Conservation (phyloP, 2,797 vertebrate genomes). For the Numenius phaeopus region DNA sequence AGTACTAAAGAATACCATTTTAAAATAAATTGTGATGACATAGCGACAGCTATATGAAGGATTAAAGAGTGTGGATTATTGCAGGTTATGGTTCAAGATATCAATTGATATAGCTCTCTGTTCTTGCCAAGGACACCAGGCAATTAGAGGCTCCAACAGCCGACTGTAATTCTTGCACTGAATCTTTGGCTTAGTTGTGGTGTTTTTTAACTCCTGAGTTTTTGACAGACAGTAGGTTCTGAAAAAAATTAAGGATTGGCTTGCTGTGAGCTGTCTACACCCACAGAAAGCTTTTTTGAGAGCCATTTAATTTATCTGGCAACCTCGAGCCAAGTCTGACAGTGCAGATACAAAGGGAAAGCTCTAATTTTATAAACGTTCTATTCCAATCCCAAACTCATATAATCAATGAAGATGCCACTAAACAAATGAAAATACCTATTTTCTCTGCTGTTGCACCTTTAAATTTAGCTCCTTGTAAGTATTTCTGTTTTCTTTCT, state of each 20-base stretch:
- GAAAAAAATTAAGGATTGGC: not conserved
- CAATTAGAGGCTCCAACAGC: not conserved
- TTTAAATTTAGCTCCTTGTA: not conserved
- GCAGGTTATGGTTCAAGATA: conserved; percentile 45
- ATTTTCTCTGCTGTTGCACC: not conserved
- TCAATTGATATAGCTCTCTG: not conserved
- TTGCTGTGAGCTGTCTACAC: not conserved
- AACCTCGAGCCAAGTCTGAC: not conserved
- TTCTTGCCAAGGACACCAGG: conserved; percentile 25
- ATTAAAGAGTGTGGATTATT: conserved; percentile 67
- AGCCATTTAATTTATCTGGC: not conserved
- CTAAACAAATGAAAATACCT: not conserved
- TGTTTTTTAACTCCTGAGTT: not conserved
- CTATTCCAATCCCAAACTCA: not conserved
- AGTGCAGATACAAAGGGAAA: not conserved
- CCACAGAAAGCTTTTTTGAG: not conserved
- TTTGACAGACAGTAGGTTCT: not conserved
- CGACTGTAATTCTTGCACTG: not conserved
- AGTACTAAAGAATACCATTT: conserved; percentile 30
- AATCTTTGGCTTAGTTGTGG: not conserved
- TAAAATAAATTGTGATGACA: conserved; percentile 57
- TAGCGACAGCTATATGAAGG: conserved; percentile 57
- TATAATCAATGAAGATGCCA: not conserved
- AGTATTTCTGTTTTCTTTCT: not conserved
- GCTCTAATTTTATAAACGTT: not conserved